A percentile compares a stretch with the other conserved stretches of the same genome.
phyloP scores from a whole-genome alignment of 2,888 invertebrate genomes.

The Drosophila niveifrons region DNA sequence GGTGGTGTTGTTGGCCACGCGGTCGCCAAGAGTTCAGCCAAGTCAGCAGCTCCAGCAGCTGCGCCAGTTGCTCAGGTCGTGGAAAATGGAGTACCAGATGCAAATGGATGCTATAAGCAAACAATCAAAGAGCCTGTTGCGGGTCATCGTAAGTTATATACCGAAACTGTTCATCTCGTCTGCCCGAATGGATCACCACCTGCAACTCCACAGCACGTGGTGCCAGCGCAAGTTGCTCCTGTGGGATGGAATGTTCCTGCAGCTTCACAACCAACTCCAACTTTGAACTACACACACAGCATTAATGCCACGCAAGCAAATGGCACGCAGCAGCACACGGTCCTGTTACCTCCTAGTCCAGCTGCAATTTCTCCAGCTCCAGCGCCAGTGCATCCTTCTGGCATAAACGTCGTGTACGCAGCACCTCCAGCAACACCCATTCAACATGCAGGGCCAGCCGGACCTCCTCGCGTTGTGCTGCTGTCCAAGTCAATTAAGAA shows the following conservation, averaged over 20 bases:
- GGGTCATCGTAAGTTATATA: slow-evolving; percentile 47
- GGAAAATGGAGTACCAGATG: slow-evolving; percentile 46
- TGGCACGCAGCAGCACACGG: slow-evolving; percentile 11
- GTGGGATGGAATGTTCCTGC: slow-evolving; percentile 12
- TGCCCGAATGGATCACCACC: slow-evolving; percentile 48
- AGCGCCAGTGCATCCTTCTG: background rate
- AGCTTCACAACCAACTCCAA: slow-evolving; percentile 11
- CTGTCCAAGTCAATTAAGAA: slow-evolving; percentile 49
- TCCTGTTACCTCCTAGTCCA: background rate
- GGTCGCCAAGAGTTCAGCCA: slow-evolving; percentile 28
- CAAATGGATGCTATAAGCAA: slow-evolving; percentile 68
- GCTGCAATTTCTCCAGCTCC: slow-evolving; percentile 2
- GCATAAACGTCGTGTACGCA: slow-evolving; percentile 22
- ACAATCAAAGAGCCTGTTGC: slow-evolving; percentile 61
- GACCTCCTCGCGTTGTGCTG: slow-evolving; percentile 31
- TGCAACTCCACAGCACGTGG: slow-evolving; percentile 23
- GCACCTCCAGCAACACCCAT: slow-evolving; percentile 4
- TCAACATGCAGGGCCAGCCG: slow-evolving; percentile 2
- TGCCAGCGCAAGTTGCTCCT: slow-evolving; percentile 25
- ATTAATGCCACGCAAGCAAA: slow-evolving; percentile 10
- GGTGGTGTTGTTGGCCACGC: slow-evolving; percentile 55
- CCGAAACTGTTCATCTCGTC: slow-evolving; percentile 63
- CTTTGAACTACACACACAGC: background rate
- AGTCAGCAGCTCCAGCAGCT: slow-evolving; percentile 35
- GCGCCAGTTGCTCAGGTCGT: slow-evolving; percentile 52